Conservation (phyloP, 2,113 vertebrate genomes). For the Tragulus kanchil region DNA sequence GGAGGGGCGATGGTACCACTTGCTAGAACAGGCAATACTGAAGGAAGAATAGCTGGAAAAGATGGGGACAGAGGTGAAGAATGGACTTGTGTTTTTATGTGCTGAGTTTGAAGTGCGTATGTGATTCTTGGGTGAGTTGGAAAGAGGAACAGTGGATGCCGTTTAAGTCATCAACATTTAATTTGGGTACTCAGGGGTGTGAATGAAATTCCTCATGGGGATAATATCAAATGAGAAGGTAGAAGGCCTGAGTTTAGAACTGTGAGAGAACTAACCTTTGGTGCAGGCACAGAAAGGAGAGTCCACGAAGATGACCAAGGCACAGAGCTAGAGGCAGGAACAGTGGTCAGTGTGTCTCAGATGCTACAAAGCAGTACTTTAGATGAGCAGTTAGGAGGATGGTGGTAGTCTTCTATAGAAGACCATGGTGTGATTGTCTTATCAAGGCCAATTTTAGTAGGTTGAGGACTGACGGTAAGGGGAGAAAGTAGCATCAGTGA, state of each 20-base stretch:
- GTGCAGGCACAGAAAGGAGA: neutral
- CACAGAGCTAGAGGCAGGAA: neutral
- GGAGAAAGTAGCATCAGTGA: neutral
- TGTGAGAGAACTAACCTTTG: neutral
- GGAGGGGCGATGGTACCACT: neutral
- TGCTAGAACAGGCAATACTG: neutral
- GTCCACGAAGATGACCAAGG: neutral
- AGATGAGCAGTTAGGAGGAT: neutral
- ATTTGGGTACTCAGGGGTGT: neutral
- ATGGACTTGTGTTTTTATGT: neutral
- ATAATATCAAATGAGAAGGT: neutral
- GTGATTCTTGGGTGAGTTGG: neutral
- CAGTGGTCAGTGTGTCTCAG: neutral
- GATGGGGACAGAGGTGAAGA: neutral
- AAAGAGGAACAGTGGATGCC: neutral
- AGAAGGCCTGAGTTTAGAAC: neutral
- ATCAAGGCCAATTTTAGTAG: neutral
- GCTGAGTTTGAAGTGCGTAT: neutral
- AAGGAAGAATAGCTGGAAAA: neutral
- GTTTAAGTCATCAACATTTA: neutral
- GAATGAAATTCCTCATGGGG: neutral
- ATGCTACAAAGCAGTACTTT: neutral
- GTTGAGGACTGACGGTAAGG: neutral
- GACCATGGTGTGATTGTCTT: neutral
- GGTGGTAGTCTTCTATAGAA: neutral